Percentiles rank a stretch among this genome's conserved stretches.
Conservation (phyloP, 2,797 vertebrate species). For the Sebastes nivosus region DNA sequence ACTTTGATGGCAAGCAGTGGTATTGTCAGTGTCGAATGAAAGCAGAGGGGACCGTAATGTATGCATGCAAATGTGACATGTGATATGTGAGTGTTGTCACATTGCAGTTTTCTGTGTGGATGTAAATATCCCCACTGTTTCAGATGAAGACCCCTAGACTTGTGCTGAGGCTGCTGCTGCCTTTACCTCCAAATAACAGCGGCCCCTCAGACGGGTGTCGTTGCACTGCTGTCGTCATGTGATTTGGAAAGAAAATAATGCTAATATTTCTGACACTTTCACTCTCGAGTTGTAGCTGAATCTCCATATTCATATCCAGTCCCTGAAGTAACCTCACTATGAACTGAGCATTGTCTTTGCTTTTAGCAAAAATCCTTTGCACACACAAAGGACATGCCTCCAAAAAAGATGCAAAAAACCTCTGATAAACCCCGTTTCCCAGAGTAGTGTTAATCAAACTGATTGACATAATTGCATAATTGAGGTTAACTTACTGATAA, state of each 20-base stretch:
- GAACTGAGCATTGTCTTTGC: background rate
- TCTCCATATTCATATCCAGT: constrained; percentile 3
- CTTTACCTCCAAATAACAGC: constrained; percentile 13
- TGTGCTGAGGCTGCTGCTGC: background rate
- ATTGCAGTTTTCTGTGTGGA: constrained; percentile 6
- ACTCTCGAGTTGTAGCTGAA: background rate
- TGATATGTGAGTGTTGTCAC: constrained; percentile 26
- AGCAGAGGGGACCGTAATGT: constrained; percentile 13
- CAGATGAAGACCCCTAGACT: background rate
- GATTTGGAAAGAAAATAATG: constrained; percentile 1
- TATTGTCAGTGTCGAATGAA: constrained; percentile 15
- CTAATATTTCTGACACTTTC: background rate
- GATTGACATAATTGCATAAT: constrained; percentile 9
- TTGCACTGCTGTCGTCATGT: background rate
- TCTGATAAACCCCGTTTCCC: background rate
- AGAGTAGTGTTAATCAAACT: background rate
- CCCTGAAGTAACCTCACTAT: background rate
- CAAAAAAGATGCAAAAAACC: background rate
- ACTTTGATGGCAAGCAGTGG: constrained; percentile 1
- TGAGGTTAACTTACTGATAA: constrained; percentile 2
- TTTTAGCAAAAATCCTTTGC: background rate
- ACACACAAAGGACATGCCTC: background rate
- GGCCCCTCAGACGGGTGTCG: background rate
- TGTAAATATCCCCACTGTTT: constrained; percentile 22
- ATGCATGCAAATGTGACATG: constrained; percentile 36